Conservation (phyloP, 2,797 vertebrate species). For the Simalia tracyae region DNA sequence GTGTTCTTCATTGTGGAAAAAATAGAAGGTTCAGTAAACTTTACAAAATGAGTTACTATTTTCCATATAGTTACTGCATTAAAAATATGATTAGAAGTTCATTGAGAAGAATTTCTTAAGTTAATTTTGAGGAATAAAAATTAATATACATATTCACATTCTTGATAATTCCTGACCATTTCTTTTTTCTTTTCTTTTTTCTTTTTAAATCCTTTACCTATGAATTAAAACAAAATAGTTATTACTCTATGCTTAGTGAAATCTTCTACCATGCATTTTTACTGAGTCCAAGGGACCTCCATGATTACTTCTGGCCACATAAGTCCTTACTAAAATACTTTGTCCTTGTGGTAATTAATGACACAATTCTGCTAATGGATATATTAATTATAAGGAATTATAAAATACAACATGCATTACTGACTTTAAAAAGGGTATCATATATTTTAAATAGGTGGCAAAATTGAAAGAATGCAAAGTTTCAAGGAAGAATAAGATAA, state of each 20-base stretch:
- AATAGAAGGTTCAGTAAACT: background rate
- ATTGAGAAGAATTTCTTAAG: background rate
- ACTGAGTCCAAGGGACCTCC: background rate
- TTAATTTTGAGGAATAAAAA: background rate
- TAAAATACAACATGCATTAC: background rate
- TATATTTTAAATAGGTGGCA: background rate
- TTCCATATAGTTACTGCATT: background rate
- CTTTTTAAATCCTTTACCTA: background rate
- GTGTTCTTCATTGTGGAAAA: constrained; percentile 11
- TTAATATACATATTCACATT: background rate
- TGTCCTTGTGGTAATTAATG: background rate
- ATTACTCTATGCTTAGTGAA: background rate
- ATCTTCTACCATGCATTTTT: background rate
- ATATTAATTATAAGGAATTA: background rate
- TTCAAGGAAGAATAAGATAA: background rate
- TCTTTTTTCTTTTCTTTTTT: background rate
- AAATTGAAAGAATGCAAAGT: background rate
- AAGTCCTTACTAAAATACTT: background rate
- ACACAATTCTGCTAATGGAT: background rate
- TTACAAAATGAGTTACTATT: background rate
- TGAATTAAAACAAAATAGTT: background rate
- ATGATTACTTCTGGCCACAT: background rate
- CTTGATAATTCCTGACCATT: background rate
- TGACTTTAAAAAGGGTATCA: background rate
- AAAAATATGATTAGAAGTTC: background rate